These are phyloP conservation scores for Thamnophis elegans DNA, from an alignment of 2,797 vertebrate genomes.

Conservation along the genomic window DNA sequence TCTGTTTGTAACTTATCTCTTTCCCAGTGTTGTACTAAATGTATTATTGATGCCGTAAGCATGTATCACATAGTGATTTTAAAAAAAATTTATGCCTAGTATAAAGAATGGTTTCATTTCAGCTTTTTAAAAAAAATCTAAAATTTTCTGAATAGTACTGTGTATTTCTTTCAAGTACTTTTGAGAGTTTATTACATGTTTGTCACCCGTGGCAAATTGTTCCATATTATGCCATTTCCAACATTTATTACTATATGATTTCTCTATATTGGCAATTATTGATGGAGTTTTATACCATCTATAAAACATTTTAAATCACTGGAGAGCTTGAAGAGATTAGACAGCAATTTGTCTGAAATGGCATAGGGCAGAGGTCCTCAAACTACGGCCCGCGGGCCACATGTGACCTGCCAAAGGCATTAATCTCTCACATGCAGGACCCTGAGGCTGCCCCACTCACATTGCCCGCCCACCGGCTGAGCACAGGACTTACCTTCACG, in stretches of 20 bases:
- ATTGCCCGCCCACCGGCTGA: no score
- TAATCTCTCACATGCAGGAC: no score
- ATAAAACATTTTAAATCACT: neutral
- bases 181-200: neutral
- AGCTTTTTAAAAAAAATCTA: neutral
- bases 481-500: no score
- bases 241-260: neutral
- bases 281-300: neutral
- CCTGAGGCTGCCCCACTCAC: no score
- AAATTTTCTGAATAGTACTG: neutral
- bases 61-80: neutral
- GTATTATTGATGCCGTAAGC: neutral
- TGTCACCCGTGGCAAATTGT: neutral
- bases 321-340: no score
- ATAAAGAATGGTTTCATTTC: neutral
- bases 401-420: no score
- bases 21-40: neutral
- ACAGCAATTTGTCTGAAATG: no score
- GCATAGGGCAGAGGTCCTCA: no score
- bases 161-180: neutral
- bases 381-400: no score
- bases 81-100: neutral
- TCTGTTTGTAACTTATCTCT: neutral
- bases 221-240: neutral
- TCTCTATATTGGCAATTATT: neutral